These are phyloP conservation scores for Petrocephalus schoutedeni DNA, from an alignment of 2,797 vertebrate genomes.

Conservation along the genomic window DNA sequence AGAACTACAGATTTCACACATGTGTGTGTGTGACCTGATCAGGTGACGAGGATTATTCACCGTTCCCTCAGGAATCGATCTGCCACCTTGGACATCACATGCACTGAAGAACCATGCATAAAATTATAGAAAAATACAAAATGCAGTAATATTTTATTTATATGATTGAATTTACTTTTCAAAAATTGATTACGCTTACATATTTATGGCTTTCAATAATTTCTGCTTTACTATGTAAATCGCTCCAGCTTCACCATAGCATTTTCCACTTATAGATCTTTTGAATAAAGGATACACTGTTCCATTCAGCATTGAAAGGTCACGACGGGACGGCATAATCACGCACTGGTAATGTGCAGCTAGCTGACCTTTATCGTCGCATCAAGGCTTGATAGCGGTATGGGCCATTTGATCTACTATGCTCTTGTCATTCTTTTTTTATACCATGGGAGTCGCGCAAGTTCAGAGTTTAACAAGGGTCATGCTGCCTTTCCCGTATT, in stretches of 20 bases:
- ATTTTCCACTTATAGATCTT: background rate
- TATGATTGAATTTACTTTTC: background rate
- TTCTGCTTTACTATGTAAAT: background rate
- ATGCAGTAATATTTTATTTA: background rate
- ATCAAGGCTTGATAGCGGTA: background rate
- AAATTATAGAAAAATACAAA: background rate
- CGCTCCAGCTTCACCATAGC: background rate
- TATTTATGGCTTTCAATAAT: background rate
- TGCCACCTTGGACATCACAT: background rate
- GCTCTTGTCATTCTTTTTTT: background rate
- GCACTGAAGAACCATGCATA: background rate
- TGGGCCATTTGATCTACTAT: background rate
- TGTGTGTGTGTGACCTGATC: background rate
- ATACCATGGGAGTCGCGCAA: background rate
- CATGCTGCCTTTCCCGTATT: background rate
- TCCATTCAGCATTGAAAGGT: background rate
- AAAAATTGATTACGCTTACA: background rate
- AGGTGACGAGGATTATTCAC: background rate
- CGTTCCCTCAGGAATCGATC: background rate
- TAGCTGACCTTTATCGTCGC: background rate
- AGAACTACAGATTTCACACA: too few relatives aligned
- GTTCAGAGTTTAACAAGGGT: background rate
- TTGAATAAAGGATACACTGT: background rate
- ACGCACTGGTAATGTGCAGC: background rate
- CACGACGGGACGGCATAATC: background rate